Evolutionary conservation across 37 sponge, comb jelly and placozoan genomes (phyloP).

Genomic region (Theonella swinhoei): DNA sequence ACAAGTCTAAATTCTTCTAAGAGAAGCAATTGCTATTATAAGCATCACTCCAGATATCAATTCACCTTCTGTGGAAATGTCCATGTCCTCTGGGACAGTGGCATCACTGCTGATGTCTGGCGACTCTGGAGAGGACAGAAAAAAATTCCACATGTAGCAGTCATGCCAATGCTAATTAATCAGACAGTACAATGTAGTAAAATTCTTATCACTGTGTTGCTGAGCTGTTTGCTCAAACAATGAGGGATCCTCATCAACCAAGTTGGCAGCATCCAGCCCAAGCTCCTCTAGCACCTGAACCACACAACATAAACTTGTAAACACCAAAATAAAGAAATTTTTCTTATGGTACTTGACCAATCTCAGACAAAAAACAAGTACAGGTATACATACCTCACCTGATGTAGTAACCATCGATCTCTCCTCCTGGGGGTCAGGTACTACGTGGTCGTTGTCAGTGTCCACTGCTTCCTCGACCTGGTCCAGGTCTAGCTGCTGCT

Average conservation of each 20-base stretch:
- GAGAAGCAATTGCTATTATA: not conserved
- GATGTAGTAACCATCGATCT: conserved; percentile 45
- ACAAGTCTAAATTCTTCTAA: not conserved
- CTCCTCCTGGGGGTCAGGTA: conserved; percentile 45
- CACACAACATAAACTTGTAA: conserved; percentile 6
- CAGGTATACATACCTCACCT: conserved; percentile 17
- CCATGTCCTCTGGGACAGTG: not conserved
- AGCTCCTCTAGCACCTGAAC: conserved; percentile 44
- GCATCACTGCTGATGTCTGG: not conserved
- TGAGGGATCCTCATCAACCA: conserved; percentile 25
- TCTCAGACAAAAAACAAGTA: not conserved
- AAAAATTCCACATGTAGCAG: not conserved
- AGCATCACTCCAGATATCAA: not conserved
- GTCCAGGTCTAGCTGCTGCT: conserved; percentile 41
- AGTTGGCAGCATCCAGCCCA: conserved; percentile 36
- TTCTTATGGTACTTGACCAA: not conserved
- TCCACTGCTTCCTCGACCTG: conserved; percentile 6
- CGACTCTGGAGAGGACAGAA: conserved; percentile 9
- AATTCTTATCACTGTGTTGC: not conserved
- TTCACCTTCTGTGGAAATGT: not conserved
- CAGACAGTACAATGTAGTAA: too few species aligned
- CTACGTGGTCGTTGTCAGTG: conserved; percentile 3
- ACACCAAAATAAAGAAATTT: not conserved
- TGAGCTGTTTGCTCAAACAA: not conserved
- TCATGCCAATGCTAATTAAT: too few species aligned